Base-by-base conservation (phyloP, 2,888 invertebrate genomes). In the Pachycephus smyrnensis region DNA sequence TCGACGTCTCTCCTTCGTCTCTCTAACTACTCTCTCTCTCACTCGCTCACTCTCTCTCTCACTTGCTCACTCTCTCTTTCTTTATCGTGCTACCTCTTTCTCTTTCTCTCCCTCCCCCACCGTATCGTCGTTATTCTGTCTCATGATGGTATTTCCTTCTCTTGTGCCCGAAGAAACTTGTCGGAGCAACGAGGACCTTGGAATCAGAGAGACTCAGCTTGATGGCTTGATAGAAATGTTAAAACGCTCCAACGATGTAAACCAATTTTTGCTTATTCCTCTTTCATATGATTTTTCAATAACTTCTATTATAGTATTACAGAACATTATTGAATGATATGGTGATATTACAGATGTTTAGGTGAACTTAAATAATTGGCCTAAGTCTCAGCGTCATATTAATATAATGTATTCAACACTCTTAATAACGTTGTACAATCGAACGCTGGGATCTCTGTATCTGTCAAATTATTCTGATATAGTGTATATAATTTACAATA, bases 31-130 rank as follows among this genome's bases (percentile, higher is more conserved):
- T 69, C 77, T 75, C 73, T 69, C 81, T 84, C 84, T 82, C 83
- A 82, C 15, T 76, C 73, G 71, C 32, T 73, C 73, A 33, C 77
- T 30, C 77, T 77, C 76, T 0, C 81, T 84, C 84, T 82, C 83
- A 82, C 82, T 83, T 35, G 4, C 30, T 37, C 31, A 35, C 73
- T 77, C 75, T 36, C 33, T 32, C 76, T 73, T 73, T 73, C 35
- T 30, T 31, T 30, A 15, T 30, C 3, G 4, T 69, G 37, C 71
- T 73, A 37, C 68, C n/a, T 76, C 36, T 55, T 35, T 75, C 40
- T 55, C 55, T 55, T 55, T 55, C 55, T 55, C 55, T 55, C 55
- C 55, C 55, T 23, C 23, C 55, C 68, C 33, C 33, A 6, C 15
- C 23, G 68, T 6, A 75, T 55, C 55, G 55, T 23, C 23, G 23